Percentiles rank a stretch among this genome's conserved stretches.
Conservation (phyloP, 1,140 invertebrate genomes). For the Antheraea mylitta region DNA sequence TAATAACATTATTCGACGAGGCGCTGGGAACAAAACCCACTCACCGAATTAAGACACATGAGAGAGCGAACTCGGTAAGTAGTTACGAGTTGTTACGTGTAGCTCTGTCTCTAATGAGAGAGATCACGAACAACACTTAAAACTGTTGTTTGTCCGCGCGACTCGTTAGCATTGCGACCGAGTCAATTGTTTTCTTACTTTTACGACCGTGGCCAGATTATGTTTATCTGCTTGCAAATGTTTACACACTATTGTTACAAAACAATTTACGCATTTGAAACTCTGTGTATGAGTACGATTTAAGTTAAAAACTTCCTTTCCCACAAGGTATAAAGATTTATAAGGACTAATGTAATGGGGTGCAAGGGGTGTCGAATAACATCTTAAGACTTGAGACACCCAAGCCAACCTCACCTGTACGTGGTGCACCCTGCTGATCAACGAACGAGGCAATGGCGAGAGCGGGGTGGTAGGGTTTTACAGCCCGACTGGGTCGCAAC, state of each 20-base stretch:
- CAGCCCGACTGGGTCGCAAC: too few relatives aligned
- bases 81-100: background rate
- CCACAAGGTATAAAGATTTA: too few relatives aligned
- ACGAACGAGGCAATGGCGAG: too few relatives aligned
- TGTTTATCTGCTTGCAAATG: background rate
- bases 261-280: background rate
- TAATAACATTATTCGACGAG: too few relatives aligned
- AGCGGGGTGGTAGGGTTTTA: too few relatives aligned
- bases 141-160: slow-evolving; percentile 1
- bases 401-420: too few relatives aligned
- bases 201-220: background rate
- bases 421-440: too few relatives aligned
- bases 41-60: background rate
- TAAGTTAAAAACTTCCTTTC: too few relatives aligned
- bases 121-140: slow-evolving; percentile 4
- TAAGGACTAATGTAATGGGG: too few relatives aligned
- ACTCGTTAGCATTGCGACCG: background rate
- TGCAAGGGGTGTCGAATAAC: too few relatives aligned
- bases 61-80: background rate
- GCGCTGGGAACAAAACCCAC: background rate
- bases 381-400: too few relatives aligned
- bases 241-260: background rate
- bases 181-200: background rate
- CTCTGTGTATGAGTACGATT: background rate
- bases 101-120: background rate